Evolutionary conservation across 2,888 invertebrate genomes (phyloP).

Genomic region (Rambutsinella grinnellia): DNA sequence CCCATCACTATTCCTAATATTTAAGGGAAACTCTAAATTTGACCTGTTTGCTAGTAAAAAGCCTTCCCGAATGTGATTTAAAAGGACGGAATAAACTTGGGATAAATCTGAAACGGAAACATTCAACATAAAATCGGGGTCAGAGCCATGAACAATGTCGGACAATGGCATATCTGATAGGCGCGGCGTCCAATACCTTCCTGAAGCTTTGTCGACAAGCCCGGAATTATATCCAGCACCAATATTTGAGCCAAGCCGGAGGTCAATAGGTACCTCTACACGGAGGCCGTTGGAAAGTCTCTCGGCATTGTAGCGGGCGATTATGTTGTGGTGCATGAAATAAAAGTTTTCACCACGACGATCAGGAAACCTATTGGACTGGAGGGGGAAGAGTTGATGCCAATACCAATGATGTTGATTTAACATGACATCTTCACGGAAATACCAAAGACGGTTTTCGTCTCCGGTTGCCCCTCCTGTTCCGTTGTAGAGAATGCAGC

Average conservation of each 20-base stretch:
- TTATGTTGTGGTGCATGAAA: not conserved
- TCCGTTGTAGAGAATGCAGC: not conserved
- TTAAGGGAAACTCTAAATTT: not conserved
- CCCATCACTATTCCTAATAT: not conserved
- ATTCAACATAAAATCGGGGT: not conserved
- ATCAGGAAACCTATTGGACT: not conserved
- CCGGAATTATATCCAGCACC: not conserved
- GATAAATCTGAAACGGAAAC: not conserved
- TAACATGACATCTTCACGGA: slow-evolving; percentile 23
- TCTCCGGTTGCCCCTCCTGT: not conserved
- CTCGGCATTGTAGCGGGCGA: slow-evolving; percentile 1
- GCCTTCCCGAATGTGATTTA: not conserved
- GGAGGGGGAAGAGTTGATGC: not conserved
- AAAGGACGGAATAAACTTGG: not conserved
- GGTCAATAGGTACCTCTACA: not conserved
- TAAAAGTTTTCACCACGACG: not conserved
- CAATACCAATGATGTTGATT: slow-evolving; percentile 31
- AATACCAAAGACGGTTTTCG: slow-evolving; percentile 37
- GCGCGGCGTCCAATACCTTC: slow-evolving; percentile 5
- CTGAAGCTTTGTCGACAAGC: not conserved
- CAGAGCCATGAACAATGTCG: not conserved
- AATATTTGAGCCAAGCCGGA: not conserved
- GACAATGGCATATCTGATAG: not conserved
- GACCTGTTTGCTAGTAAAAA: not conserved
- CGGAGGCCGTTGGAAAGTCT: not conserved